Evolutionary conservation across 2,113 vertebrate genomes (phyloP), one percentile per base, ranked within the genome.

Genomic region (Megaceryle maxima): DNA sequence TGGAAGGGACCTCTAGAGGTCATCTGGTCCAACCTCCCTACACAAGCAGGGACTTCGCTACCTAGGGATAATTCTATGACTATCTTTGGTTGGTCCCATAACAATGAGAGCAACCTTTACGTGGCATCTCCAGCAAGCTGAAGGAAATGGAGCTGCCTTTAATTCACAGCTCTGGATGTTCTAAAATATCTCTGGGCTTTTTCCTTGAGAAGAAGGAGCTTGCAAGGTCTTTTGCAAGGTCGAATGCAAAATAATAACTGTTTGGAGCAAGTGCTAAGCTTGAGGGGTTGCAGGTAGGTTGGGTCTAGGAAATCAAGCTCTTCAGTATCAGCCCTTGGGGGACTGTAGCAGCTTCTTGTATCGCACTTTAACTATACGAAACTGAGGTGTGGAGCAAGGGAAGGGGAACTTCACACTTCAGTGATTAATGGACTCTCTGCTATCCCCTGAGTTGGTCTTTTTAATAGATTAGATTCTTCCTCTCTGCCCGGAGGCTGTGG

Each of bases 391-490:
- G 43, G 75, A 51, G 89, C 87, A 64, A 74, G 19, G 46, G 46
- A 46, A 46, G 19, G 68, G 41, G 80, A 86, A 87, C 67, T 83
- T 87, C 72, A 24, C 15, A 60, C 69, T 57, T 81, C 66, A 80
- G 43, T 93, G 75, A 88, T 96, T 88, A 95, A 93, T 74, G 67
- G n/a, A 29, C 78, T 92, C 95, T 93, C 81, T 74, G 72, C 78
- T 86, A 80, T 62, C 79, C 79, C 90, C 63, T n/a, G 79, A 95
- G 57, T 46, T 91, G 81, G 26, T 86, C 16, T 70, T 87, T 95
- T 93, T 95, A 86, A 75, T 69, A 78, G 85, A 80, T 90, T 66
- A 53, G 50, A 59, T 55, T 92, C 83, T 87, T 83, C 62, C 67
- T 96, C 80, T 95, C 80, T 95, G 31, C 94, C 94, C 88, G 86